Percentiles rank a stretch among this genome's conserved stretches.
Evolutionary conservation across 2,797 vertebrate genomes (phyloP).

Genomic region (Heliangelus exortis): DNA sequence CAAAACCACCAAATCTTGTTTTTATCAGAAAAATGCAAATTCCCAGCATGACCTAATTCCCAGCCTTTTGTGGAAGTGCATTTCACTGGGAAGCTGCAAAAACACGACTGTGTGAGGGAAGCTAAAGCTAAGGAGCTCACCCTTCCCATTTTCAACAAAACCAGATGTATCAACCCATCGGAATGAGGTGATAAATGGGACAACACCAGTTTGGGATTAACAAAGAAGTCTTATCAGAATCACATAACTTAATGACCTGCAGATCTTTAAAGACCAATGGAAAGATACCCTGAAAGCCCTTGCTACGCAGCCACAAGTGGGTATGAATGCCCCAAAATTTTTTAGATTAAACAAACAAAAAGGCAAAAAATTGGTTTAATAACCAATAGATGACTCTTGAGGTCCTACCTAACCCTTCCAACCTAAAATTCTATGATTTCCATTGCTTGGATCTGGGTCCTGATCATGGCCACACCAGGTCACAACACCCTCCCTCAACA

Average conservation of each 20-base stretch:
- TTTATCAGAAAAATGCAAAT: constrained; percentile 24
- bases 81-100: constrained; percentile 2
- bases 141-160: background rate
- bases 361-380: background rate
- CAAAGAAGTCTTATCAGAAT: background rate
- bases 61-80: background rate
- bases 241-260: background rate
- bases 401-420: too few species aligned
- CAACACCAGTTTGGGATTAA: background rate
- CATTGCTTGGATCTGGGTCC: too few species aligned
- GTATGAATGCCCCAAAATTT: background rate
- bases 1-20: background rate
- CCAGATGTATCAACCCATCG: background rate
- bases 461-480: fast-evolving
- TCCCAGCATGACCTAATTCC: background rate
- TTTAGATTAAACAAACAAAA: background rate
- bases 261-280: background rate
- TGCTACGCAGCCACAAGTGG: background rate
- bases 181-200: background rate
- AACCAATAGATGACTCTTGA: too few species aligned
- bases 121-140: background rate
- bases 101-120: background rate
- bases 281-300: background rate
- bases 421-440: too few species aligned
- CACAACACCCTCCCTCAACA: too few species aligned